Percentiles rank a stretch among this genome's conserved stretches.
Conservation (phyloP, 1,140 invertebrate species). For the Oscheius sp. region DNA sequence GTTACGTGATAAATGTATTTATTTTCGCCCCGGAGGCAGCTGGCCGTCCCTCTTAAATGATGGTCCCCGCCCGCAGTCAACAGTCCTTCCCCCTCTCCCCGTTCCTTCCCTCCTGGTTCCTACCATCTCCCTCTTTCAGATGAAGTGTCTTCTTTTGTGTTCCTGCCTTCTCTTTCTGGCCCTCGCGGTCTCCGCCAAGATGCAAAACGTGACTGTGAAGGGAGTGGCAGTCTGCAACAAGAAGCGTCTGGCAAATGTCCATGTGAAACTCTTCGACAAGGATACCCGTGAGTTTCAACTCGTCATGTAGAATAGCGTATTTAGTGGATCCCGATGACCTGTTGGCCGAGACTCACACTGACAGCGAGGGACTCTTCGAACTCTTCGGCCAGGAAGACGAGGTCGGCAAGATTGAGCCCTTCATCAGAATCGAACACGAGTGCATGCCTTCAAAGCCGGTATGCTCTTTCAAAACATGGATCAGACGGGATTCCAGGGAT, state of each 20-base stretch:
- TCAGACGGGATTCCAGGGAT: conserved; percentile 38
- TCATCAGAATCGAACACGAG: conserved; percentile 49
- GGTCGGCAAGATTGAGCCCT: conserved; percentile 48
- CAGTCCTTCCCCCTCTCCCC: neutral
- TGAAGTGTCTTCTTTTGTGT: neutral
- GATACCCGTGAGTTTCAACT: no score
- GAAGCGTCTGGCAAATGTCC: no score
- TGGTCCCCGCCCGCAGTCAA: neutral
- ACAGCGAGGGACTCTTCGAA: conserved; percentile 46
- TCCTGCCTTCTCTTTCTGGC: neutral
- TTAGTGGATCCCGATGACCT: conserved; percentile 54
- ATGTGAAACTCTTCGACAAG: no score
- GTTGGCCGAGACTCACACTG: conserved; percentile 41
- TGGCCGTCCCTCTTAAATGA: neutral
- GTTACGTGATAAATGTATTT: neutral
- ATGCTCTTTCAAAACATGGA: neutral
- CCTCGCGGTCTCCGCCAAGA: no score
- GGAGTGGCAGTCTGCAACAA: no score
- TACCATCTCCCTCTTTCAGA: neutral
- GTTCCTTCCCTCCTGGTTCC: neutral
- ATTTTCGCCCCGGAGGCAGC: neutral
- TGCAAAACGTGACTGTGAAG: no score
- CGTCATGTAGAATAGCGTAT: no score
- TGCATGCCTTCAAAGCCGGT: conserved; percentile 44
- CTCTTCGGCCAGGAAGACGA: conserved; percentile 50